These are phyloP conservation scores for Balanococcus diminutus DNA, from an alignment of 2,888 invertebrate genomes.

Conservation along the genomic window DNA sequence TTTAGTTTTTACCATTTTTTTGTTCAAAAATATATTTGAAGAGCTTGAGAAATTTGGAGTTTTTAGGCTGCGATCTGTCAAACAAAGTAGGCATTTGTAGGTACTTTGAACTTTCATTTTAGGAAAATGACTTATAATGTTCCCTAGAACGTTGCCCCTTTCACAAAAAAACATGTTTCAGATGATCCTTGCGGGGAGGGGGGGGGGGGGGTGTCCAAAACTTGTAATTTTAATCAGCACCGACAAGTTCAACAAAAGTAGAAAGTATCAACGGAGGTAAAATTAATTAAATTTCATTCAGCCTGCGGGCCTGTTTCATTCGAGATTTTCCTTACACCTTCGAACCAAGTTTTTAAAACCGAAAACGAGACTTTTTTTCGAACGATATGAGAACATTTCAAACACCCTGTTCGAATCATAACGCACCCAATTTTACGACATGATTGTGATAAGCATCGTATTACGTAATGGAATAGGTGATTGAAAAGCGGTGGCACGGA, in stretches of 20 bases:
- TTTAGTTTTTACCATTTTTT: too few species aligned
- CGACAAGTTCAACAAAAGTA: background rate
- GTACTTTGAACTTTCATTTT: too few species aligned
- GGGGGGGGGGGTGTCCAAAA: too few species aligned
- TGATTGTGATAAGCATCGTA: conserved; percentile 14
- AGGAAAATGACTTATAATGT: too few species aligned
- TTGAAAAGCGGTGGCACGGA: conserved; percentile 30
- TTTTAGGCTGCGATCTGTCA: too few species aligned
- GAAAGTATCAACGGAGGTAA: background rate
- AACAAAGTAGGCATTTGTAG: too few species aligned
- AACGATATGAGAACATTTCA: background rate
- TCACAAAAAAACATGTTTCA: too few species aligned
- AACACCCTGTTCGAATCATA: background rate
- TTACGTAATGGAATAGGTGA: conserved; percentile 9
- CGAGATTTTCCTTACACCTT: background rate
- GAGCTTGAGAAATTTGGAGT: too few species aligned
- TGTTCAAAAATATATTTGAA: too few species aligned
- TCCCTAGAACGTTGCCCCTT: too few species aligned
- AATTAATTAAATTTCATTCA: conserved; percentile 41
- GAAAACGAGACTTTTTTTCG: background rate
- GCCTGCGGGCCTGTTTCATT: background rate
- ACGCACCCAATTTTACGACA: conserved; percentile 17
- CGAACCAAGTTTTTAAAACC: background rate
- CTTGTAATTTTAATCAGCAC: too few species aligned
- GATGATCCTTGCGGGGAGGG: too few species aligned